A percentile compares a stretch with the other conserved stretches of the same genome.
Conservation (phyloP, 2,797 vertebrate genomes). For the Discoglossus pictus region DNA sequence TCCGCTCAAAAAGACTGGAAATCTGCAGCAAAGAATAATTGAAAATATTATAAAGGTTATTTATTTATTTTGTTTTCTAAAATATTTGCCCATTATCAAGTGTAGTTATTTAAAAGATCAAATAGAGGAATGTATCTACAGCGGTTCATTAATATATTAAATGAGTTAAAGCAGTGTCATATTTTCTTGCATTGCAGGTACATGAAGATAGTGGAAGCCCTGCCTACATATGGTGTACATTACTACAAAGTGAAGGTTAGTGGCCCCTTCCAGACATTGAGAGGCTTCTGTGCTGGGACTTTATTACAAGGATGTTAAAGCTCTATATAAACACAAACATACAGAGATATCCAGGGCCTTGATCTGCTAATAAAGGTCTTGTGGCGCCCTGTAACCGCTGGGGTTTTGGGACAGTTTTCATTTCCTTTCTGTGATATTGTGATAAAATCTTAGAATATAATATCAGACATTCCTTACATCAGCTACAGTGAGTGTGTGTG, state of each 20-base stretch:
- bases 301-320: conserved; percentile 6
- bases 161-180: too few relatives aligned
- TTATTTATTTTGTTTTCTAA: too few relatives aligned
- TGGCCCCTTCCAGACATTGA: conserved; percentile 45
- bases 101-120: too few relatives aligned
- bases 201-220: conserved; percentile 90
- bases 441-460: conserved; percentile 1
- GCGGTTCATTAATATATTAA: too few relatives aligned
- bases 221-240: conserved; percentile 97
- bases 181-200: conserved; percentile 77
- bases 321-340: background rate
- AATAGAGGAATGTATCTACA: too few relatives aligned
- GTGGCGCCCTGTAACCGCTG: background rate
- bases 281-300: conserved; percentile 1
- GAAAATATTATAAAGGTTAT: too few relatives aligned
- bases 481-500: too few relatives aligned
- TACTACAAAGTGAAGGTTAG: conserved; percentile 97
- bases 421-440: conserved; percentile 19
- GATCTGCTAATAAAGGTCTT: conserved; percentile 29
- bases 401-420: conserved; percentile 22
- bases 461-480: background rate
- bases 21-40: too few relatives aligned
- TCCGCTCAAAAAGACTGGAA: too few relatives aligned
- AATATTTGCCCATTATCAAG: too few relatives aligned
- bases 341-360: background rate